Base-by-base conservation (phyloP, 2,888 invertebrate genomes). In the Hedychridium roseum region DNA sequence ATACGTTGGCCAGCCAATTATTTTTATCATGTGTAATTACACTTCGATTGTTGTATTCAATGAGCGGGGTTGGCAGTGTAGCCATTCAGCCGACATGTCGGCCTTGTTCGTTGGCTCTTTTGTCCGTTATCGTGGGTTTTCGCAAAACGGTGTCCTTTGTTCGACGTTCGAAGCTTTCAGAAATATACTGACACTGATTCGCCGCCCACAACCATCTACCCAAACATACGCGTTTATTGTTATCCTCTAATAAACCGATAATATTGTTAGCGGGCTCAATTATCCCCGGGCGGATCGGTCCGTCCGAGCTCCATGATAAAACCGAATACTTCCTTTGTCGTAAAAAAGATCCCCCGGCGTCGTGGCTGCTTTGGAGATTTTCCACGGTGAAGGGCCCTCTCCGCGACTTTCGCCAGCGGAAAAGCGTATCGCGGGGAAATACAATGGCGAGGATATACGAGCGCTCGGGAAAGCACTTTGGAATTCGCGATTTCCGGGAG, bases 401-500 rank as follows among this genome's bases (percentile, higher is more conserved):
- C n/a, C n/a, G n/a, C n/a, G n/a, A n/a, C n/a, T n/a, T n/a, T n/a
- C n/a, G n/a, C n/a, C n/a, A n/a, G n/a, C n/a, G n/a, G n/a, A n/a
- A n/a, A n/a, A n/a, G n/a, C n/a, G n/a, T n/a, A n/a, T n/a, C n/a
- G n/a, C n/a, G n/a, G n/a, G n/a, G n/a, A n/a, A n/a, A n/a, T n/a
- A n/a, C n/a, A n/a, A n/a, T n/a, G n/a, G n/a, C n/a, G n/a, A n/a
- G n/a, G n/a, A n/a, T n/a, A n/a, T n/a, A 21, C 14, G 27, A 34
- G 20, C 28, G 30, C 31, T 32, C 43, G 47, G 54, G 49, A 56
- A 59, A 59, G 57, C 60, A 53, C 58, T 63, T 54, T 64, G 44
- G 57, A 66, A 68, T 69, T 66, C 56, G 57, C 62, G 60, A 65
- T 68, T 64, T 68, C 57, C 56, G 35, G 32, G 46, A 46, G 41